These are phyloP conservation scores for Hedya salicella DNA, from an alignment of 2,888 invertebrate genomes.

Conservation along the genomic window DNA sequence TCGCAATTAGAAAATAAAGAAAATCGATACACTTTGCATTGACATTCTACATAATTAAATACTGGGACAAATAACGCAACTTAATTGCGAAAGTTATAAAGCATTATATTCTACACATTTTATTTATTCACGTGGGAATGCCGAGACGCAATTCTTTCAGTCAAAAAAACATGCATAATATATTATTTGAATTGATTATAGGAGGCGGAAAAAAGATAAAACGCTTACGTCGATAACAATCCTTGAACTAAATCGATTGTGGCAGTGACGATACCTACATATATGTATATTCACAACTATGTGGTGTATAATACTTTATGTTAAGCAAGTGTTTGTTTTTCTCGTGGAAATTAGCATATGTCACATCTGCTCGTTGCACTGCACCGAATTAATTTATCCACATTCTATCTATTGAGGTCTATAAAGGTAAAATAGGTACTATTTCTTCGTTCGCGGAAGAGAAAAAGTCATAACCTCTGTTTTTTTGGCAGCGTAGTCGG, in stretches of 20 bases:
- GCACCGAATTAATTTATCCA: no score
- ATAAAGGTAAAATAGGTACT: no score
- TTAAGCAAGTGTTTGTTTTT: background rate
- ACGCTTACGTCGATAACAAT: constrained; percentile 8
- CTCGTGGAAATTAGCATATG: background rate
- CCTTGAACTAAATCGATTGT: constrained; percentile 39
- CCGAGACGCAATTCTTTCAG: background rate
- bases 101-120: background rate
- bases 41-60: no score
- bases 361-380: background rate
- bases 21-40: no score
- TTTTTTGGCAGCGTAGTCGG: no score
- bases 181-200: background rate
- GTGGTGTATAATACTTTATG: no score
- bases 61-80: no score
- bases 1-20: no score
- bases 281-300: background rate
- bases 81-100: background rate
- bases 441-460: no score
- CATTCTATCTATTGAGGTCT: no score
- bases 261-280: background rate
- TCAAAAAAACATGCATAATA: background rate
- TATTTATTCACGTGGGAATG: background rate
- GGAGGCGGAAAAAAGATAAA: constrained; percentile 7
- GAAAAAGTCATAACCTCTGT: no score